These are phyloP conservation scores for Etheostoma spectabile DNA, from an alignment of 2,113 vertebrate genomes.

Conservation along the genomic window DNA sequence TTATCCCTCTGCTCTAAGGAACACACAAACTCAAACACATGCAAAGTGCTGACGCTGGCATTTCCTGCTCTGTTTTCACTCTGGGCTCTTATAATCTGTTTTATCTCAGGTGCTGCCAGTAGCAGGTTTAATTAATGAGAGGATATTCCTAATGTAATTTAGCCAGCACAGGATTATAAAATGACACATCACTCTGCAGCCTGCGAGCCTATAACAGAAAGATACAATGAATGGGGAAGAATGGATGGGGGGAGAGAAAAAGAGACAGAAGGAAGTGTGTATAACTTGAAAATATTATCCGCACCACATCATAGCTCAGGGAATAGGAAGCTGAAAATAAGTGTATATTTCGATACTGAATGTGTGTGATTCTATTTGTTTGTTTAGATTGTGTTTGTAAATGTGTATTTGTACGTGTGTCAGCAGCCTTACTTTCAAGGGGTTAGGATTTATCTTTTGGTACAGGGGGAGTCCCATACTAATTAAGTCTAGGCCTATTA, in stretches of 20 bases:
- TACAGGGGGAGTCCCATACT: slow-evolving; percentile 65
- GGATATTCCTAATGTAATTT: slow-evolving; percentile 82
- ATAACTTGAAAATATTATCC: slow-evolving; percentile 42
- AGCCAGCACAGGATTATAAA: slow-evolving; percentile 75
- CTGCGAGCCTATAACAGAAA: slow-evolving; percentile 62
- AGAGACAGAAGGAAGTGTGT: neutral
- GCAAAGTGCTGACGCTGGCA: slow-evolving; percentile 75
- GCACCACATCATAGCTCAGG: slow-evolving; percentile 39
- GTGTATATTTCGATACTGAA: slow-evolving; percentile 7
- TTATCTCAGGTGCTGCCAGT: slow-evolving; percentile 84
- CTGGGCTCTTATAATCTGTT: slow-evolving; percentile 81
- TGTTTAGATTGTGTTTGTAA: slow-evolving; percentile 27
- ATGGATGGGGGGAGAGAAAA: slow-evolving; percentile 21
- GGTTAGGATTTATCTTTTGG: slow-evolving; percentile 67
- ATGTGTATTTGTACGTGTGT: slow-evolving; percentile 45
- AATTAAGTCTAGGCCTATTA: slow-evolving; percentile 76
- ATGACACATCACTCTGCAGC: slow-evolving; percentile 73
- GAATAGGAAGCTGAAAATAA: slow-evolving; percentile 21
- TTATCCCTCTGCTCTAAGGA: slow-evolving; percentile 30
- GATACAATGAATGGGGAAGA: slow-evolving; percentile 21
- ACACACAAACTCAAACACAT: slow-evolving; percentile 29
- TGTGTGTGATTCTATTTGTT: slow-evolving; percentile 11
- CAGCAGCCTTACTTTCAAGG: slow-evolving; percentile 59
- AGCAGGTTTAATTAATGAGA: slow-evolving; percentile 84
- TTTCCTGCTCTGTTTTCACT: slow-evolving; percentile 73